A percentile compares a stretch with the other conserved stretches of the same genome.
phyloP scores from a whole-genome alignment of 2,113 vertebrate genomes.

The Microtus pennsylvanicus region DNA sequence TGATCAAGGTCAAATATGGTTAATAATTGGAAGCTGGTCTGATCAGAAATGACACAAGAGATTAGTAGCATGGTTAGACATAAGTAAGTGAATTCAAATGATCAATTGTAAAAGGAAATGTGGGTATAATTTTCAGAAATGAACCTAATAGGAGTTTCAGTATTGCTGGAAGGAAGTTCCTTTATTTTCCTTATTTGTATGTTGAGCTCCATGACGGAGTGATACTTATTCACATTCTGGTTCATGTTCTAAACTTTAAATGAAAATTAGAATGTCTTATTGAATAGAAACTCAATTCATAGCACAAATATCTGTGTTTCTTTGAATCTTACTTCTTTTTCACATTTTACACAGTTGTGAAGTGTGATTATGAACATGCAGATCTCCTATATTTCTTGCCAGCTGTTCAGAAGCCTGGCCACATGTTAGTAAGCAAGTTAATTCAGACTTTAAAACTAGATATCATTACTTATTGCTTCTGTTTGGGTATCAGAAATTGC shows the following conservation, averaged over 20 bases:
- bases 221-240: conserved; percentile 39
- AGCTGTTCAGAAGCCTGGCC: neutral
- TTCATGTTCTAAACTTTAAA: conserved; percentile 60
- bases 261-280: conserved; percentile 50
- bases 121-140: conserved; percentile 28
- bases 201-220: neutral
- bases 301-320: neutral
- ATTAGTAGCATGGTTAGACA: neutral
- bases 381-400: neutral
- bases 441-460: neutral
- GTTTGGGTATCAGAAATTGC: neutral
- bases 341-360: neutral
- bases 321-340: neutral
- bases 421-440: neutral
- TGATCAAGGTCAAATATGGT: conserved; percentile 21
- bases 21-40: conserved; percentile 12
- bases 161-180: neutral
- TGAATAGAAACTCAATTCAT: conserved; percentile 59
- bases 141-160: neutral
- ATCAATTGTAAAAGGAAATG: conserved; percentile 28
- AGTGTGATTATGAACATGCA: neutral
- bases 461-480: neutral
- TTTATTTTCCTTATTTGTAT: conserved; percentile 58
- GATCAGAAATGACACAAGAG: neutral
- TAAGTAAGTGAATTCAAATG: conserved; percentile 24